A percentile compares a stretch with the other conserved stretches of the same genome.
These are phyloP conservation scores for Pheosia tremula DNA, from an alignment of 2,888 invertebrate species.

Conservation along the genomic window DNA sequence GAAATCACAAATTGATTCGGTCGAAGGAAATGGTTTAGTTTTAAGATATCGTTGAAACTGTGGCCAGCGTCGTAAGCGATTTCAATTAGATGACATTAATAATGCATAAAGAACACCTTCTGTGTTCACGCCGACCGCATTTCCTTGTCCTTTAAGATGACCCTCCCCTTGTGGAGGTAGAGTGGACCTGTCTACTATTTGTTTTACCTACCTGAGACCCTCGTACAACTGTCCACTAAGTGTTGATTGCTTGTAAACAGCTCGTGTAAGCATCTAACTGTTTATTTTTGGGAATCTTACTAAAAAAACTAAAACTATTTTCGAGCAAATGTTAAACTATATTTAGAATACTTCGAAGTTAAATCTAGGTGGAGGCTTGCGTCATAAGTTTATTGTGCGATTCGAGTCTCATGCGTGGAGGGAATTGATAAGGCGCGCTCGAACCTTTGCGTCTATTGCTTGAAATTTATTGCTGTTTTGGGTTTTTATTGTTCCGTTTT, in stretches of 20 bases:
- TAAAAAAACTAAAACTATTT: slow-evolving; percentile 21
- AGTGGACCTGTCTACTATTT: slow-evolving; percentile 74
- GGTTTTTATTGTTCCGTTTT: slow-evolving; percentile 86
- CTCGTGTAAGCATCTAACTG: slow-evolving; percentile 51
- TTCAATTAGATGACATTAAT: slow-evolving; percentile 79
- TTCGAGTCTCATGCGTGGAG: slow-evolving; percentile 76
- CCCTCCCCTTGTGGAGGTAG: slow-evolving; percentile 68
- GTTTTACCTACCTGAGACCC: slow-evolving; percentile 79
- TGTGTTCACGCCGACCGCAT: slow-evolving; percentile 65
- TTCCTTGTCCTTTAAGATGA: slow-evolving; percentile 76
- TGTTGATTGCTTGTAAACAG: slow-evolving; percentile 82
- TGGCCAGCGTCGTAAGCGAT: slow-evolving; percentile 69
- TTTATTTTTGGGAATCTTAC: slow-evolving; percentile 40
- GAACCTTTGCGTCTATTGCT: slow-evolving; percentile 84
- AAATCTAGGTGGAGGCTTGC: slow-evolving; percentile 48
- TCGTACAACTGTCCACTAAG: slow-evolving; percentile 78
- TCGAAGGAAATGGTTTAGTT: slow-evolving; percentile 51
- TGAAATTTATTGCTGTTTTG: slow-evolving; percentile 85
- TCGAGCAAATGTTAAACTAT: slow-evolving; percentile 24
- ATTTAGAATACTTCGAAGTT: slow-evolving; percentile 33
- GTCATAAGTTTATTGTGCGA: slow-evolving; percentile 81
- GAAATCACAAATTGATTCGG: slow-evolving; percentile 16
- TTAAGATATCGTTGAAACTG: slow-evolving; percentile 54
- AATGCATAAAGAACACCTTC: slow-evolving; percentile 78
- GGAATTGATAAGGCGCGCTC: slow-evolving; percentile 83